Base-by-base conservation (phyloP, 1,140 invertebrate genomes). In the Nymphalis io region DNA sequence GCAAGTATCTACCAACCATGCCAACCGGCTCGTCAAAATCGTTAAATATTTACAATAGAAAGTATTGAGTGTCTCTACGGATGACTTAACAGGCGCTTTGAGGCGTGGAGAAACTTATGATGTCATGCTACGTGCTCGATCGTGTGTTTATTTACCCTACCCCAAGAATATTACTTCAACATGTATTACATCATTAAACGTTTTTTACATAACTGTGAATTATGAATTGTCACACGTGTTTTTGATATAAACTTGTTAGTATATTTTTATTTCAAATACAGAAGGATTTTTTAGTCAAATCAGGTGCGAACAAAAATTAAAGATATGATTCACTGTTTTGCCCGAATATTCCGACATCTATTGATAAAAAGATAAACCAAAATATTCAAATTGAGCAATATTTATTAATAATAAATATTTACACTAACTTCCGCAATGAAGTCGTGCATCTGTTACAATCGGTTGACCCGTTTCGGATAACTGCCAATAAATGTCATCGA, bases 401-500 rank as follows among this genome's bases (percentile, higher is more conserved):
- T 33, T 33, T 33, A 33, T 27, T 55, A 23, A 27, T 23, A 55
- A 23, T 15, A 27, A 55, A 13, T 15, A 13, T 55, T 23, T 27
- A 27, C 18, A 6, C 5, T 21, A 27, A 23, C 23, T 27, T 55
- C 20, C 12, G 21, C 58, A 70, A 57, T 64, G 61, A 40, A 46
- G 23, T 48, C 23, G 51, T 61, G 63, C 63, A 70, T 70, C 63
- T 70, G 68, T 69, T 69, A 66, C 62, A 69, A 65, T 65, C 33
- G 62, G 58, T 63, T 64, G 44, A 59, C 42, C 70, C 38, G 44
- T 72, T 65, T 58, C 61, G 16, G 46, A 44, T 61, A 66, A 65
- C 48, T 62, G 51, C 62, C 58, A 57, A 73, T 76, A 76, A 76
- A 73, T 65, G 74, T 75, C 74, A 23, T 16, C 13, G 60, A 42